Percentiles rank a stretch among this genome's conserved stretches.
These are phyloP conservation scores for Serilophus lunatus DNA, from an alignment of 2,113 vertebrate species.

Conservation along the genomic window DNA sequence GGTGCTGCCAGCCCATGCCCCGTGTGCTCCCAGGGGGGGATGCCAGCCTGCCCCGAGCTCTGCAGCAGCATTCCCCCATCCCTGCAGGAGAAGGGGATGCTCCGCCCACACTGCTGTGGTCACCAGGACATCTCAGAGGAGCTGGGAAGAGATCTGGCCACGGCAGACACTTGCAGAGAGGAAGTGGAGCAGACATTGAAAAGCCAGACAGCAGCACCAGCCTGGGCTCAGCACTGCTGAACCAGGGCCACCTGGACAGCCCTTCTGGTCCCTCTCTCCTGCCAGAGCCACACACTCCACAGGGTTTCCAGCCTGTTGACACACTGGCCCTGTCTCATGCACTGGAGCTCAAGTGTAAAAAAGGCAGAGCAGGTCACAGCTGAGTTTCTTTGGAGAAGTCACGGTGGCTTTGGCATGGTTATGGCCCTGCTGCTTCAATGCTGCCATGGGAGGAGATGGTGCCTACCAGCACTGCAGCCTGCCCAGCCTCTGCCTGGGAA, in stretches of 20 bases:
- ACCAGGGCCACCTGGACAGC: background rate
- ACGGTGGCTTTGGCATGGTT: accelerated
- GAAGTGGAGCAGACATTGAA: background rate
- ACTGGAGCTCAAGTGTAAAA: background rate
- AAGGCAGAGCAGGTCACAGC: background rate
- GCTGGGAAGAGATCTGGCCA: background rate
- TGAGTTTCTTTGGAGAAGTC: background rate
- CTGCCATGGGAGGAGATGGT: accelerated
- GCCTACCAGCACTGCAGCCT: accelerated
- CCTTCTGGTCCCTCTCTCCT: background rate
- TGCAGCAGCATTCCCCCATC: accelerated
- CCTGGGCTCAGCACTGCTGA: background rate
- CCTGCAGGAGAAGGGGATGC: accelerated
- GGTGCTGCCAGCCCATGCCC: background rate
- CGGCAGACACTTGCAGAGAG: background rate
- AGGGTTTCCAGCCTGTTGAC: background rate
- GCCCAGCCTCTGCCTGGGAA: background rate
- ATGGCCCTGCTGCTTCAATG: accelerated
- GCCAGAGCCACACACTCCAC: accelerated
- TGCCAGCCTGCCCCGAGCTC: background rate
- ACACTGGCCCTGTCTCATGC: accelerated
- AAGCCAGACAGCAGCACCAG: background rate
- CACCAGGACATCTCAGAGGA: accelerated
- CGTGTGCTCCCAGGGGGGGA: accelerated
- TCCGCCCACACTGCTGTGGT: background rate